Percentiles rank a stretch among this genome's conserved stretches.
phyloP scores from a whole-genome alignment of 2,888 invertebrate species.

The Aricia artaxerxes region DNA sequence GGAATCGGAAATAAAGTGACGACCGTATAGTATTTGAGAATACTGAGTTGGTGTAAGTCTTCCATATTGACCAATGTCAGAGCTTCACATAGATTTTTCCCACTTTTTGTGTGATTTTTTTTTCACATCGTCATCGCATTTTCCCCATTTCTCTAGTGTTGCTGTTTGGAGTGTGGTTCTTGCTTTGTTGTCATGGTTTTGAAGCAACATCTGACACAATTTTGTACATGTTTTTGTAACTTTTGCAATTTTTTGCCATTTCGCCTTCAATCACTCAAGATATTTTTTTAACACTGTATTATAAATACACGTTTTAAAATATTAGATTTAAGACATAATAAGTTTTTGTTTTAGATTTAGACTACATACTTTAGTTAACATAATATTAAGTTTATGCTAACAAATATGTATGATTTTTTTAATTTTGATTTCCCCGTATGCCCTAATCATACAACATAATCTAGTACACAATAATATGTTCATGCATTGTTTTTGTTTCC shows the following conservation, averaged over 20 bases:
- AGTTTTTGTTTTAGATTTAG: too few species aligned
- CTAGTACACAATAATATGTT: background rate
- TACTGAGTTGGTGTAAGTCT: slow-evolving; percentile 68
- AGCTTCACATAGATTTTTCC: slow-evolving; percentile 50
- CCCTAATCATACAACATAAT: background rate
- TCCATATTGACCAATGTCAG: slow-evolving; percentile 44
- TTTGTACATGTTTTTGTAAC: background rate
- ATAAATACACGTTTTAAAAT: too few species aligned
- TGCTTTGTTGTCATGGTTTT: slow-evolving; percentile 16
- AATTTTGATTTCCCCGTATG: background rate
- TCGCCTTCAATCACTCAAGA: too few species aligned
- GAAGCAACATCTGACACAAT: background rate
- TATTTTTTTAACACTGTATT: too few species aligned
- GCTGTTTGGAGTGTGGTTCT: slow-evolving; percentile 20
- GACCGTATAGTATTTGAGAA: slow-evolving; percentile 66
- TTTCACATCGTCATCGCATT: slow-evolving; percentile 21
- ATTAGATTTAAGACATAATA: too few species aligned
- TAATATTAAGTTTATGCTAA: background rate
- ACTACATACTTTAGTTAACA: too few species aligned
- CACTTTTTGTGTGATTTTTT: slow-evolving; percentile 30
- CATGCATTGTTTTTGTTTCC: slow-evolving; percentile 7
- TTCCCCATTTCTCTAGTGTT: background rate
- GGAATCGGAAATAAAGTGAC: slow-evolving; percentile 75
- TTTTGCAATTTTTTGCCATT: background rate
- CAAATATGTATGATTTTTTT: background rate